Evolutionary conservation across 2,797 vertebrate species (phyloP), one percentile per base, ranked within the genome.

Genomic region (Liasis olivaceus): DNA sequence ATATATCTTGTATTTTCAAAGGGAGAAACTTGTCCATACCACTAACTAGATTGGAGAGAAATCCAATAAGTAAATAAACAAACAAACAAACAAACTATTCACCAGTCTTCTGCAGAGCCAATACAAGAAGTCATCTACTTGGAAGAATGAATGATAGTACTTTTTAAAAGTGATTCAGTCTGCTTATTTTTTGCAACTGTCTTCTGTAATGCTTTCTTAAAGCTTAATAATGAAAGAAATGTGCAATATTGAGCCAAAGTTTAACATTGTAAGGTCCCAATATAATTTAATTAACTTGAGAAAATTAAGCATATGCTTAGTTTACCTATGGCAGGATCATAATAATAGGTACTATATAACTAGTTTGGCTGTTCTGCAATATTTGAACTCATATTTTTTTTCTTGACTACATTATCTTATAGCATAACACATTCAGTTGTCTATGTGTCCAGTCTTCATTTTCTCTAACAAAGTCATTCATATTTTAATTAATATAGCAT

Each of bases 391-490:
- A 54, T 54, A 7, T 54, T 15, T 72, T 36, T 60, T 90, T 42
- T 6, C 0, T 26, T 58, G 17, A 28, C 11, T 60, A 42, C 14
- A 42, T 60, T 54, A 9, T 69, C 51, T 28, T 64, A 13, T 36
- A 26, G 11, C 28, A 66, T 60, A 28, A 42, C 28, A 15, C 5
- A 31, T 31, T 72, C 66, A 72, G 17, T n/a, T 31, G 13, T 13
- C 22, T 77, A 22, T 54, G 47, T 85, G 47, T 51, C 24, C 24
- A 85, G 26, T 11, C 66, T 31, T 69, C 28, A 69, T n/a, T 69
- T 31, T 69, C 66, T 88, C 11, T 89, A 60, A 66, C 92, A 81
- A 93, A 91, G 94, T 72, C 24, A 56, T 12, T 58, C 22, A 26
- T 72, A 72, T 62, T 31, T 87, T 28, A 31, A 85, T 56, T 47